Conservation (phyloP, 2,888 invertebrate genomes). For the Ormyrus labotus region DNA sequence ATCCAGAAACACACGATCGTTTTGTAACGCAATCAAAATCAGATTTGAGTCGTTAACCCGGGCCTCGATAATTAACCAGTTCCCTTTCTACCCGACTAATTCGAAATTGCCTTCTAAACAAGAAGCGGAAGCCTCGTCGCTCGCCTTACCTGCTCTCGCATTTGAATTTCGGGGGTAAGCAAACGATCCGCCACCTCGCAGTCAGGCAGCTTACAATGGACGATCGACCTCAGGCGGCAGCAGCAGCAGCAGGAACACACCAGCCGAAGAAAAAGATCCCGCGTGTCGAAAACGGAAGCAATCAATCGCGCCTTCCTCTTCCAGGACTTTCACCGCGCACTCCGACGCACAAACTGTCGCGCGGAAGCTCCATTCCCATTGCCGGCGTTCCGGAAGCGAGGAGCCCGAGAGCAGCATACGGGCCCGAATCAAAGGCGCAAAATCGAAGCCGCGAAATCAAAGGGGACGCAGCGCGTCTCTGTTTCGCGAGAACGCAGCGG, state of each 20-base stretch:
- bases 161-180: conserved; percentile 1
- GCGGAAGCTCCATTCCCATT: too few species aligned
- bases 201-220: background rate
- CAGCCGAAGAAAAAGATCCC: background rate
- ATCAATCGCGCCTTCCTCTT: conserved; percentile 15
- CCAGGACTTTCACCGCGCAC: conserved; percentile 1
- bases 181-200: background rate
- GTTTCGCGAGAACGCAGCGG: too few species aligned
- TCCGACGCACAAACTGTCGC: conserved; percentile 5
- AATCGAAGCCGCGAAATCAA: conserved; percentile 5
- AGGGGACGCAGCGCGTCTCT: background rate
- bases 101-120: conserved; percentile 15
- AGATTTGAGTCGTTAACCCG: too few species aligned
- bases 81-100: conserved; percentile 22
- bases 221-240: background rate
- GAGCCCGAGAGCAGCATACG: background rate
- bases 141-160: background rate
- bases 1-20: too few species aligned
- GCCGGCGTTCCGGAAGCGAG: background rate
- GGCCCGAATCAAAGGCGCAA: conserved; percentile 8
- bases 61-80: too few species aligned
- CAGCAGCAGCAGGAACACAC: background rate
- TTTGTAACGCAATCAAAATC: too few species aligned
- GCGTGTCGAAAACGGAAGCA: background rate
- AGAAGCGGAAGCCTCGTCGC: conserved; percentile 11